These are phyloP conservation scores for Syngnathus acus DNA, from an alignment of 2,797 vertebrate species.

Conservation along the genomic window DNA sequence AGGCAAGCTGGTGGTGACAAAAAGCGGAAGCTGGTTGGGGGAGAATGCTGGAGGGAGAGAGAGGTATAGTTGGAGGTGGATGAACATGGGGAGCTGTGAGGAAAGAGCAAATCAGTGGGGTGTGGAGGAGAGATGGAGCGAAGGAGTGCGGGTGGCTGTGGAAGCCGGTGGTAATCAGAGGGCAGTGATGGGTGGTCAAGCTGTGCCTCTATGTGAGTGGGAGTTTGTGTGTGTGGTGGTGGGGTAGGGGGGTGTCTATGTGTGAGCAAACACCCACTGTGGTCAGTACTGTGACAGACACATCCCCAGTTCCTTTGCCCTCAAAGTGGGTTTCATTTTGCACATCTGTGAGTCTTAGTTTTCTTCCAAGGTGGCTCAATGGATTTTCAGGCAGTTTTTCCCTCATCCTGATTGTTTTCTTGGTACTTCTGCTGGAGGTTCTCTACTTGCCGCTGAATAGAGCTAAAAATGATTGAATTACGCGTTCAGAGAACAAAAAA, in stretches of 20 bases:
- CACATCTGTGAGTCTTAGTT: slow-evolving; percentile 49
- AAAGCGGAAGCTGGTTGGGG: slow-evolving; percentile 21
- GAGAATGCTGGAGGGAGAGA: background rate
- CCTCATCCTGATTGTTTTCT: slow-evolving; percentile 32
- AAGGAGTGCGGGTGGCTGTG: slow-evolving; percentile 48
- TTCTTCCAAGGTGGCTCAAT: slow-evolving; percentile 48
- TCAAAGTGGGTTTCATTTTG: slow-evolving; percentile 45
- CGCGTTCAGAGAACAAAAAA: no score
- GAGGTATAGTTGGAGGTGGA: slow-evolving; percentile 12
- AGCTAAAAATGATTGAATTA: no score
- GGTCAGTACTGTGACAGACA: slow-evolving; percentile 53
- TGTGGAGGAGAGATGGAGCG: slow-evolving; percentile 54
- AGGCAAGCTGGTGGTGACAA: slow-evolving; percentile 21
- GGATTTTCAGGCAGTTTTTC: slow-evolving; percentile 41
- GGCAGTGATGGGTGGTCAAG: slow-evolving; percentile 62
- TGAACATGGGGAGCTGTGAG: slow-evolving; percentile 21
- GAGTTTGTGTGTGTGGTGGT: slow-evolving; percentile 16
- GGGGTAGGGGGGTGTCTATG: slow-evolving; percentile 19
- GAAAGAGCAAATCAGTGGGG: slow-evolving; percentile 42
- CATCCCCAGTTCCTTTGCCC: slow-evolving; percentile 42
- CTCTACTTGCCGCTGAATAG: slow-evolving; percentile 6
- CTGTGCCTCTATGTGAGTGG: slow-evolving; percentile 22
- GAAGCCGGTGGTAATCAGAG: slow-evolving; percentile 60
- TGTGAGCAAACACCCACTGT: slow-evolving; percentile 28
- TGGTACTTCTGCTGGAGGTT: slow-evolving; percentile 18